These are phyloP conservation scores for Passer montanus DNA, from an alignment of 2,113 vertebrate species.

Conservation along the genomic window DNA sequence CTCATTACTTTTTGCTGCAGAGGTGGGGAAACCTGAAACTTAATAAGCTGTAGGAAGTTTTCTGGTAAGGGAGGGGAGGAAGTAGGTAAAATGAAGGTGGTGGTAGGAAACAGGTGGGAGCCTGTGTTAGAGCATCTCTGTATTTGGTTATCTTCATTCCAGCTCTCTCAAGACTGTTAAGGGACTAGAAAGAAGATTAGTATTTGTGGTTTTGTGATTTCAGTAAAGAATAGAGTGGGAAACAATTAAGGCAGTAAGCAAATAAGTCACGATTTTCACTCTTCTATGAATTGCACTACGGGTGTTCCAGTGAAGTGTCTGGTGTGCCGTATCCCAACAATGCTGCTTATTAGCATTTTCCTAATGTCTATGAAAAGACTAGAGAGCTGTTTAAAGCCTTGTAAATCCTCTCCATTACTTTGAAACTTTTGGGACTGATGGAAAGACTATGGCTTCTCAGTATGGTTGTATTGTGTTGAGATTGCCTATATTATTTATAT, in stretches of 20 bases:
- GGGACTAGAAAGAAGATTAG: not conserved
- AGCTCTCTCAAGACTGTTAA: not conserved
- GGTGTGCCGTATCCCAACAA: not conserved
- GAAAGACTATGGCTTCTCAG: not conserved
- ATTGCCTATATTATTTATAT: not conserved
- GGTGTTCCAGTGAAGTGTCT: not conserved
- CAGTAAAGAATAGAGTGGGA: not conserved
- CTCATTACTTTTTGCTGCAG: not conserved
- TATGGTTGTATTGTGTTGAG: not conserved
- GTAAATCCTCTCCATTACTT: not conserved
- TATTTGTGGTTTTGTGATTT: not conserved
- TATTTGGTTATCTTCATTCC: not conserved
- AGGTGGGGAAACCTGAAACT: not conserved
- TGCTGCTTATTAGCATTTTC: not conserved
- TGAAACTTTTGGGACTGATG: not conserved
- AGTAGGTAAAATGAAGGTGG: not conserved
- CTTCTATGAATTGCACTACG: accelerated
- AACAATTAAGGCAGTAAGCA: not conserved
- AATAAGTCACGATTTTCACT: not conserved
- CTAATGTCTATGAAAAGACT: not conserved
- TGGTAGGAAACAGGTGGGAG: not conserved
- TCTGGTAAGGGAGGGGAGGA: not conserved
- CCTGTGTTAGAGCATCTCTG: not conserved
- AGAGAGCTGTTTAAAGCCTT: not conserved
- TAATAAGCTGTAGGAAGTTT: not conserved